phyloP scores from a whole-genome alignment of 2,888 invertebrate species.

The Cephus pygmeus region DNA sequence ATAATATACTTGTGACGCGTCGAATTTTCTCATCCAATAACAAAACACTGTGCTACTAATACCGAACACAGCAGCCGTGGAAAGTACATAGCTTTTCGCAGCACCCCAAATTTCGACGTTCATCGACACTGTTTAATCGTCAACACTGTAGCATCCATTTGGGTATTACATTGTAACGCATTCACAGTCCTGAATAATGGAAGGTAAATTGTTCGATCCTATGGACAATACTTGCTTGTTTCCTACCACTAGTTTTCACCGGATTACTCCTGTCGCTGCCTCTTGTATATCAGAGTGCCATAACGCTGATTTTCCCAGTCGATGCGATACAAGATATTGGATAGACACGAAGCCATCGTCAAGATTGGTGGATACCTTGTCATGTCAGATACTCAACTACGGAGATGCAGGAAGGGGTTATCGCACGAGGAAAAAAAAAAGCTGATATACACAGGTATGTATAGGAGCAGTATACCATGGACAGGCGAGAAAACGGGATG shows the following conservation, averaged over 20 bases:
- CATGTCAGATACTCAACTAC: constrained; percentile 22
- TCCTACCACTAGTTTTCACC: not conserved
- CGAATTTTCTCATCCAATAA: not conserved
- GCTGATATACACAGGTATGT: not conserved
- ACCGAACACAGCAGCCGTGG: not conserved
- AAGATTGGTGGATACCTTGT: constrained; percentile 40
- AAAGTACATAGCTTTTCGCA: not conserved
- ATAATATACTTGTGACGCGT: not conserved
- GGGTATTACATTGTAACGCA: not conserved
- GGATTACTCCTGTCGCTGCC: not conserved
- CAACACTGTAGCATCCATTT: not conserved
- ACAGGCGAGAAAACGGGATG: not conserved
- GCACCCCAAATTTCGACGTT: not conserved
- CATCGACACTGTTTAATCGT: not conserved
- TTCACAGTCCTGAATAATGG: not conserved
- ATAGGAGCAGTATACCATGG: not conserved
- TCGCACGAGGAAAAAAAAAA: constrained; percentile 20
- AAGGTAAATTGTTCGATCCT: not conserved
- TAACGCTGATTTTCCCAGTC: not conserved
- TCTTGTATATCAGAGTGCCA: not conserved
- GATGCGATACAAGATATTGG: not conserved
- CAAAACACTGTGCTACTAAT: not conserved
- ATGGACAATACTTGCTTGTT: not conserved
- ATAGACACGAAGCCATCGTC: constrained; percentile 26
- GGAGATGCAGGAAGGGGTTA: constrained; percentile 27